Evolutionary conservation across 37 sponge, comb jelly and placozoan species (phyloP).

Genomic region (Spongilla lacustris): DNA sequence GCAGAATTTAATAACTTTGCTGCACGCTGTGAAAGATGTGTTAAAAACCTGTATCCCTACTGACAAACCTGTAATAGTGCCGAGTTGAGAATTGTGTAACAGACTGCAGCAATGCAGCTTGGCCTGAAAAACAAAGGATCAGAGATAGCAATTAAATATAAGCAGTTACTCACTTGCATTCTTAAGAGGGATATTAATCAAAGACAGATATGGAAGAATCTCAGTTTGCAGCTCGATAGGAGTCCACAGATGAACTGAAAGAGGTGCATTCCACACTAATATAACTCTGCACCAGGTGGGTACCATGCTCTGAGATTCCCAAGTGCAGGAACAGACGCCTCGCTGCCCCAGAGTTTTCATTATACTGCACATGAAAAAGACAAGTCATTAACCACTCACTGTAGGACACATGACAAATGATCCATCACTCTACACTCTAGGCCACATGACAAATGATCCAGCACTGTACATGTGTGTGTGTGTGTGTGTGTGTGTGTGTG

Average conservation of each 20-base stretch:
- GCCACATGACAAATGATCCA: no score
- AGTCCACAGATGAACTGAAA: slow-evolving; percentile 69
- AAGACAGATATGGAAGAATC: slow-evolving; percentile 61
- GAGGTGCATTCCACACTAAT: neutral
- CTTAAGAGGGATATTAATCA: slow-evolving; percentile 57
- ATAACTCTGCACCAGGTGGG: neutral
- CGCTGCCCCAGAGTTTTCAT: slow-evolving; percentile 38
- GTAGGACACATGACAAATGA: no score
- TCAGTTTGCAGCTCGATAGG: slow-evolving; percentile 77
- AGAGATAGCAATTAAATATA: neutral
- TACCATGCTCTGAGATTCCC: slow-evolving; percentile 57
- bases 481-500: no score
- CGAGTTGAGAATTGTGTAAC: slow-evolving; percentile 40
- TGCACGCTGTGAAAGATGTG: no score
- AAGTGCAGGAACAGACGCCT: slow-evolving; percentile 62
- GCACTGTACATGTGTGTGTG: no score
- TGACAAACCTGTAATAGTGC: slow-evolving; percentile 27
- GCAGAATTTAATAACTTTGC: no score
- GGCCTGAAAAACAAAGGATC: slow-evolving; percentile 18
- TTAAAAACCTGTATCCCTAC: no score
- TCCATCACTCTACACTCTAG: no score
- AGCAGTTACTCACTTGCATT: slow-evolving; percentile 50
- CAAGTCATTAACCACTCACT: neutral
- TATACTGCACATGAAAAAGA: slow-evolving; percentile 16
- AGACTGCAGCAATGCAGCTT: slow-evolving; percentile 48